These are phyloP conservation scores for Pollachius pollachius DNA, from an alignment of 2,113 vertebrate species.

Conservation along the genomic window DNA sequence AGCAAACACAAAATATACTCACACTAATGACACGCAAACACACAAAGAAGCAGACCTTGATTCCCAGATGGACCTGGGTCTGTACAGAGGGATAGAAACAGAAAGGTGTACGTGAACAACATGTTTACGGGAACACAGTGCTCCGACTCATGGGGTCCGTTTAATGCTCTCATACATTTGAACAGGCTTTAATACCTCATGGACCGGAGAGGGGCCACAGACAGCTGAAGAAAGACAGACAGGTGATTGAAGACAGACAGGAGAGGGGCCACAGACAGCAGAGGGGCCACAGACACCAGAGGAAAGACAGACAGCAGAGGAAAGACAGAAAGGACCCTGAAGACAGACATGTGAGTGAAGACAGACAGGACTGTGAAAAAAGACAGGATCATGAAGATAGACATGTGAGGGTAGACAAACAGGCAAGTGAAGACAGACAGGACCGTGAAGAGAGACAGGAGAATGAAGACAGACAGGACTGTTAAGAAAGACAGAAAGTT, in stretches of 20 bases:
- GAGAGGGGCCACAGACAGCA: not conserved
- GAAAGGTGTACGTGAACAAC: too few relatives aligned
- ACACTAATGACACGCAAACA: too few relatives aligned
- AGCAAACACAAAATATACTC: not conserved
- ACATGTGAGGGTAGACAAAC: conserved; percentile 17
- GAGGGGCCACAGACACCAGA: too few relatives aligned
- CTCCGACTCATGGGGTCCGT: too few relatives aligned
- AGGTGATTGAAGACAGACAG: not conserved
- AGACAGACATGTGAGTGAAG: conserved; percentile 9
- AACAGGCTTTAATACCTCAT: too few relatives aligned
- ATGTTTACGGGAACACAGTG: too few relatives aligned
- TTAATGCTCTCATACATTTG: not conserved
- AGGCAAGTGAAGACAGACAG: too few relatives aligned
- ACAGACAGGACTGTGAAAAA: conserved; percentile 44
- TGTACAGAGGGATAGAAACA: too few relatives aligned
- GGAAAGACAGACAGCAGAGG: too few relatives aligned
- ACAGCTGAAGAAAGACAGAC: not conserved
- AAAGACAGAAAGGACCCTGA: conserved; percentile 6
- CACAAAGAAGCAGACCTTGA: too few relatives aligned
- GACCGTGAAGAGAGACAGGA: not conserved
- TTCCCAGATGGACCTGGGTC: too few relatives aligned
- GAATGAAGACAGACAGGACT: conserved; percentile 27
- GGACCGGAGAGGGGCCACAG: not conserved
- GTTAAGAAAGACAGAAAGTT: conserved; percentile 41
- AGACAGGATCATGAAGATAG: conserved; percentile 16